Evolutionary conservation across 2,888 invertebrate genomes (phyloP), one percentile per base, ranked within the genome.

Genomic region (Eupsilia transversa): DNA sequence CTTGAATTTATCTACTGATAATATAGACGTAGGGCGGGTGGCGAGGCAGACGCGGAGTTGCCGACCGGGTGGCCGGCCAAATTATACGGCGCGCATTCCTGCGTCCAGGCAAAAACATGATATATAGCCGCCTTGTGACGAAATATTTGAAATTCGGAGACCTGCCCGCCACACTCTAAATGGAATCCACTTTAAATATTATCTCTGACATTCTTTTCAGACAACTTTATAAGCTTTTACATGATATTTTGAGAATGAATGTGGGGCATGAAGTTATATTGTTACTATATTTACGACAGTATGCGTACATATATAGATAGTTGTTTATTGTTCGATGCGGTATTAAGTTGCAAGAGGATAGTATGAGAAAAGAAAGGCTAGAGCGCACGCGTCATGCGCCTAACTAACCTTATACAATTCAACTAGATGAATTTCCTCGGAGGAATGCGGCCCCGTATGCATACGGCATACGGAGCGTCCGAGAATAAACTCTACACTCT

Each of bases 1-100:
- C 95, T 95, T 94, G 94, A 96, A 96, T 96, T 96, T 96, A 96
- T 96, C 96, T 96, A 96, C 96, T 96, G 96, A 96, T 96, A 96
- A 96, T 96, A 95, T 96, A 96, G 96, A 96, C 96, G 96, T 96
- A 95, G 95, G 94, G 93, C 94, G 94, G 94, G 93, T 93, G 91
- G 92, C 92, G 91, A 93, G 93, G 94, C 92, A 94, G 94, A 94
- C 95, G 92, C 89, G 87, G 86, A 91, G 95, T 94, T 94, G 94
- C 93, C 93, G 93, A 93, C 92, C 93, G 93, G 93, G 94, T 94
- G 95, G 95, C 94, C 94, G 92, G 93, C 94, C 94, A 94, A 96
- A 96, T 96, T 96, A 95, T 95, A 95, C 96, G 92, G 94, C 93
- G 93, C 93, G 93, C 94, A 95, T 95, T 94, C 95, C 95, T 93